Percentiles rank a stretch among this genome's conserved stretches.
These are phyloP conservation scores for Drosophila santomea DNA, from an alignment of 1,140 invertebrate species.

Conservation along the genomic window DNA sequence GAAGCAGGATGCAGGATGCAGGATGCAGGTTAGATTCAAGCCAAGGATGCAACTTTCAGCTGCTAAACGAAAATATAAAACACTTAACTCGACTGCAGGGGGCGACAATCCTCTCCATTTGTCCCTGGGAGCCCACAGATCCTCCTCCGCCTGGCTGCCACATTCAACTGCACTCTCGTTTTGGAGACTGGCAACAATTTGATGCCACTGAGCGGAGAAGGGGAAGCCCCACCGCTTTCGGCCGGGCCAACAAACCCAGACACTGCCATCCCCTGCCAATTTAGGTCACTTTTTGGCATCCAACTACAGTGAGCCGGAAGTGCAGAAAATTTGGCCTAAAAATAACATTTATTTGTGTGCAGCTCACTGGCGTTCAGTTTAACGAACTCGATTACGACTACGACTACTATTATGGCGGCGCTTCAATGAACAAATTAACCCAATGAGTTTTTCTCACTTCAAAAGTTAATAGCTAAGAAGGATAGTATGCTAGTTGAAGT, in stretches of 20 bases:
- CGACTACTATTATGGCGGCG: conserved; percentile 32
- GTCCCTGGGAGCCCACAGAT: conserved; percentile 42
- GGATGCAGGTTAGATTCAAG: conserved; percentile 20
- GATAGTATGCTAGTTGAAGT: conserved; percentile 11
- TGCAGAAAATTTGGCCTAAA: conserved; percentile 49
- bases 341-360: conserved; percentile 41
- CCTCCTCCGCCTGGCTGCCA: conserved; percentile 10
- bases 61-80: conserved; percentile 84
- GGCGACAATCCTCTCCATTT: conserved; percentile 34
- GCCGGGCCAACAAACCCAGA: conserved; percentile 44
- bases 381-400: conserved; percentile 41
- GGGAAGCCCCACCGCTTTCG: conserved; percentile 11
- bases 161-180: conserved; percentile 25
- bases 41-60: conserved; percentile 79
- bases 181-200: conserved; percentile 59
- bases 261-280: conserved; percentile 48
- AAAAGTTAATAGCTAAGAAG: conserved; percentile 34
- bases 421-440: conserved; percentile 43
- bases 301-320: conserved; percentile 48
- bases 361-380: conserved; percentile 34
- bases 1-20: conserved; percentile 39
- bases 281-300: conserved; percentile 78
- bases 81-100: conserved; percentile 76
- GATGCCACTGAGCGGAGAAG: conserved; percentile 42
- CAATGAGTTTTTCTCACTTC: conserved; percentile 25